Conservation (phyloP, 2,113 vertebrate species). For the Phyllostomus hastatus region DNA sequence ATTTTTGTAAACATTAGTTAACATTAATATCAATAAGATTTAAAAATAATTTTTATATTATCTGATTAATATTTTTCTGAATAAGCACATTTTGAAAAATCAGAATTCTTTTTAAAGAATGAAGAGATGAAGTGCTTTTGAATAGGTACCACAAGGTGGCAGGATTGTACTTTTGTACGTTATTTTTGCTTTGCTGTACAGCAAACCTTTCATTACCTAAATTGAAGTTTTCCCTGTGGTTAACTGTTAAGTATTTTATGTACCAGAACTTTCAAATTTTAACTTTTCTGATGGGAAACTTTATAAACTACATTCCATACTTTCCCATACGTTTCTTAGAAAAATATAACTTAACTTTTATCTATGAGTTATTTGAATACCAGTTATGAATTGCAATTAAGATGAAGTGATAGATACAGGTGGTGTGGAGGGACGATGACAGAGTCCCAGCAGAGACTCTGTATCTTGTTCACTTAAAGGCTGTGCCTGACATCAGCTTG, state of each 20-base stretch:
- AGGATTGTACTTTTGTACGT: slow-evolving; percentile 50
- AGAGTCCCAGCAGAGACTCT: not conserved
- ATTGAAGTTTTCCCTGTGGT: not conserved
- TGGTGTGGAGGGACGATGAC: no score
- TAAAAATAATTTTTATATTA: not conserved
- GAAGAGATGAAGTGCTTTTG: slow-evolving; percentile 1
- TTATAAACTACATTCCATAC: not conserved
- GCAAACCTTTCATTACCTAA: not conserved
- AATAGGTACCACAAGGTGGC: slow-evolving; percentile 71
- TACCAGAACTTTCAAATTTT: slow-evolving; percentile 22
- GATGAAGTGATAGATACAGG: not conserved
- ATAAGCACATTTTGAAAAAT: not conserved
- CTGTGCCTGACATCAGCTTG: not conserved
- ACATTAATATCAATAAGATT: not conserved
- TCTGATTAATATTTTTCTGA: not conserved
- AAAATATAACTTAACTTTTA: not conserved
- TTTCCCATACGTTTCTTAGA: not conserved
- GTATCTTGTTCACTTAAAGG: not conserved
- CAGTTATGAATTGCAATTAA: not conserved
- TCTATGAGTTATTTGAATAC: not conserved
- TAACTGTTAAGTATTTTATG: slow-evolving; percentile 21
- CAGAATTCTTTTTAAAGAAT: not conserved
- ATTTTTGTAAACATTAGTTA: not conserved
- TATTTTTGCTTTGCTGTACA: not conserved
- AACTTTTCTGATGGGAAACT: slow-evolving; percentile 30